Base-by-base conservation (phyloP, 2,797 vertebrate genomes). In the Atherinosoma microstoma region DNA sequence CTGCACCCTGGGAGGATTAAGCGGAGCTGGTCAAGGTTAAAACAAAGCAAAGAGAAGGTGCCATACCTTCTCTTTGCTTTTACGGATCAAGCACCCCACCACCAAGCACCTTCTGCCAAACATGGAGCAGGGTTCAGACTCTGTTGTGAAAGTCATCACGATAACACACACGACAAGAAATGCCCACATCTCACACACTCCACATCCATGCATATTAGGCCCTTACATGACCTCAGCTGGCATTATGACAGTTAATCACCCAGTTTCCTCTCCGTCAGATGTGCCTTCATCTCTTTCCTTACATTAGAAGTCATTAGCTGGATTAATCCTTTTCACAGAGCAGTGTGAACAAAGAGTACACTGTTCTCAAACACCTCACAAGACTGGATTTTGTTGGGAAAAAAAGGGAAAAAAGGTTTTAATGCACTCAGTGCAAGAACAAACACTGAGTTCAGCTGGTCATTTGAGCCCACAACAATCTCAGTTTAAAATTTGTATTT, bases 331-430 rank as follows among this genome's bases (percentile, higher is more conserved):
- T 81, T 79, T 53, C 58, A 49, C 51, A 6, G 82, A 86, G 85
- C 79, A 36, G 53, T 32, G 60, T 1, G 77, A 86, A 94, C 91
- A 94, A 93, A 92, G 92, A 91, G 69, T 71, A 91, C 75, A 82
- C 82, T 93, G 92, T 93, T 88, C 84, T 16, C 77, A 83, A 87
- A 91, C 86, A 91, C 70, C 90, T 92, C 93, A 92, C 93, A 88
- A 93, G 91, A 91, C 91, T 82, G 77, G 79, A 78, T 80, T 78
- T 88, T 83, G 61, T 82, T 51, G 16, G 56, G 73, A 74, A 72
- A 78, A 73, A 6, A 24, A 35, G n/a, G 29, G 42, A 78, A 73
- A 6, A 24, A 35, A 27, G 29, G 42, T 45, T 83, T 80, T 74
- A 58, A 70, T 64, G 56, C 62, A 58, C 60, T 74, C 36, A 15